These are phyloP conservation scores for Rhopalosiphum nymphaeae DNA, from an alignment of 2,888 invertebrate species.

Conservation along the genomic window DNA sequence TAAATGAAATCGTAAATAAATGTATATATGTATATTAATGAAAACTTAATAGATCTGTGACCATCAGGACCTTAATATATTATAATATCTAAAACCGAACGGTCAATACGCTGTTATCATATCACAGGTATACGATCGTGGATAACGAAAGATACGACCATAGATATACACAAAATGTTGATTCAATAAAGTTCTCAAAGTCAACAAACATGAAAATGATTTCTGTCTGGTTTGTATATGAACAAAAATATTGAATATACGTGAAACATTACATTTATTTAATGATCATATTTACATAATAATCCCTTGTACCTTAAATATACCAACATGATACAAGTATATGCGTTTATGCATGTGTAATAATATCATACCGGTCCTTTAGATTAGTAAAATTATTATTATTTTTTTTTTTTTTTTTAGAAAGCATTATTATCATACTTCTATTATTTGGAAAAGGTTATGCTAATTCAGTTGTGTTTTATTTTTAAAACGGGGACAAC, in stretches of 20 bases:
- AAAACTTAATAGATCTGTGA: background rate
- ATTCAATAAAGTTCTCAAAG: constrained; percentile 17
- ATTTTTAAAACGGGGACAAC: background rate
- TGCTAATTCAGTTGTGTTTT: constrained; percentile 26
- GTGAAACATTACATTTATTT: constrained; percentile 24
- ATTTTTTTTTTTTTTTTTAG: background rate
- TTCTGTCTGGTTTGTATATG: background rate
- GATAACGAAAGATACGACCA: background rate
- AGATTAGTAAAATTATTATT: background rate
- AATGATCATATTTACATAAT: constrained; percentile 52
- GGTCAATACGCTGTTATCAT: background rate
- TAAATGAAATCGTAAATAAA: background rate
- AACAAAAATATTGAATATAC: constrained; percentile 36
- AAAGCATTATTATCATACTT: background rate
- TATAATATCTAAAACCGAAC: background rate
- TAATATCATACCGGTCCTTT: background rate
- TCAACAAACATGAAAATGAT: constrained; percentile 46
- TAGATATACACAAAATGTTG: constrained; percentile 4
- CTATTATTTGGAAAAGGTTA: constrained; percentile 10
- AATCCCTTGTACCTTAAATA: constrained; percentile 29
- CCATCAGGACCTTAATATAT: background rate
- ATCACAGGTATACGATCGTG: background rate
- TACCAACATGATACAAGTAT: background rate
- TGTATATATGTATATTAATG: background rate
- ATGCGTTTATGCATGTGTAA: background rate